phyloP scores from a whole-genome alignment of 2,797 vertebrate species.

The Phyllotis vaccarum region DNA sequence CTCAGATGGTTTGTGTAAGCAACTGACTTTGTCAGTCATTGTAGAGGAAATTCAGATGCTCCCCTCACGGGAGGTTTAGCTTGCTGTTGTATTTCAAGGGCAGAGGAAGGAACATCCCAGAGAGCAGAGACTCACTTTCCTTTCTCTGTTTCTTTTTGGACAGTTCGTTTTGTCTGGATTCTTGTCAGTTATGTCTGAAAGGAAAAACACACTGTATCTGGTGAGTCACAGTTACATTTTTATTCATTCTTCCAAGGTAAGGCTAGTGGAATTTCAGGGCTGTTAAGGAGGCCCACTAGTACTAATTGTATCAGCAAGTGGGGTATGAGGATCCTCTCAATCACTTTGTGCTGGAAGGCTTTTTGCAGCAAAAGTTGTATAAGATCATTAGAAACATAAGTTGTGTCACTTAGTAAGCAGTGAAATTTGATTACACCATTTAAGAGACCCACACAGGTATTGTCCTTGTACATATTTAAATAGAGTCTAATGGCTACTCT shows the following conservation, averaged over 20 bases:
- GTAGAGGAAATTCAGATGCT: background rate
- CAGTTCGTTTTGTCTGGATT: slow-evolving; percentile 79
- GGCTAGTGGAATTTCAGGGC: background rate
- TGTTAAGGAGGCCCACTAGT: background rate
- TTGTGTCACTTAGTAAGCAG: background rate
- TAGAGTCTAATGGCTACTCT: background rate
- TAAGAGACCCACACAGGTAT: background rate
- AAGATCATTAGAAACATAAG: background rate
- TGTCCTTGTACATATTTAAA: background rate
- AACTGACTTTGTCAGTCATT: background rate
- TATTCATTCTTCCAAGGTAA: slow-evolving; percentile 29
- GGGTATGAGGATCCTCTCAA: background rate
- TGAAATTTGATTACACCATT: background rate
- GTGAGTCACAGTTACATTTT: slow-evolving; percentile 71
- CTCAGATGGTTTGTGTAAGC: background rate
- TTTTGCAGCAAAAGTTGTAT: background rate
- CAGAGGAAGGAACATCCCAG: background rate
- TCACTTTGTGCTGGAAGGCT: background rate
- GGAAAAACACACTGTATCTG: slow-evolving; percentile 47
- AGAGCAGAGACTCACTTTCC: background rate
- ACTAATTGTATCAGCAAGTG: background rate
- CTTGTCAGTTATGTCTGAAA: slow-evolving; percentile 69
- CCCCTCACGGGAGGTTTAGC: background rate
- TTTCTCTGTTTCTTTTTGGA: slow-evolving; percentile 36
- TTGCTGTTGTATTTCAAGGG: background rate